Conservation (phyloP, 2,888 invertebrate genomes). For the Ophion slaviceki region DNA sequence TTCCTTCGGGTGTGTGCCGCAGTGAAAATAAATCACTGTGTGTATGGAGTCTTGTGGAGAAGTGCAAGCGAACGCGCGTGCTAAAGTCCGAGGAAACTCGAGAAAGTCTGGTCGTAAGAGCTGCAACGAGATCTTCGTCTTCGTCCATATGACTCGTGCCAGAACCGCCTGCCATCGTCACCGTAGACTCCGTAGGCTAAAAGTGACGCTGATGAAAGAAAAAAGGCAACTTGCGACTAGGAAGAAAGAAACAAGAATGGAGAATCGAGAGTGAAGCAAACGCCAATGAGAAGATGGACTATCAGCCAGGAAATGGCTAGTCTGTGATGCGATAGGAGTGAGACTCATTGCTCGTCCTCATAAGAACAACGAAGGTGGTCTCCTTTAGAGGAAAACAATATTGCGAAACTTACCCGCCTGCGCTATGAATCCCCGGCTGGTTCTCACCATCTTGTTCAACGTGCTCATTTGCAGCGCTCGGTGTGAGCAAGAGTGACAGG, state of each 20-base stretch:
- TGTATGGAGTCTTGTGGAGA: constrained; percentile 51
- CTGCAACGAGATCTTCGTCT: neutral
- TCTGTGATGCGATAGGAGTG: neutral
- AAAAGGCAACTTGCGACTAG: neutral
- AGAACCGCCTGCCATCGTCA: constrained; percentile 25
- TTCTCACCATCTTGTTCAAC: neutral
- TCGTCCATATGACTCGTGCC: constrained; percentile 70
- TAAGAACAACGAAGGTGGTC: constrained; percentile 38
- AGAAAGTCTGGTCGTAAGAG: constrained; percentile 68
- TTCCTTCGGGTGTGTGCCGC: constrained; percentile 72
- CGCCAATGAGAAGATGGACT: constrained; percentile 56
- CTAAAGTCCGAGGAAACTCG: constrained; percentile 72
- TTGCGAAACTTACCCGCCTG: constrained; percentile 67
- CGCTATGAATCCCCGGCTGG: neutral
- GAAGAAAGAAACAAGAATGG: constrained; percentile 2
- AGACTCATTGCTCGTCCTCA: constrained; percentile 19
- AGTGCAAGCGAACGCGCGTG: constrained; percentile 53
- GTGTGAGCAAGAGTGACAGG: constrained; percentile 17
- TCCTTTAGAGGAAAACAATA: constrained; percentile 63
- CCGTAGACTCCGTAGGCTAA: neutral
- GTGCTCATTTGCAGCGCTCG: constrained; percentile 53
- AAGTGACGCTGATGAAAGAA: neutral
- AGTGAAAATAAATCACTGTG: constrained; percentile 78
- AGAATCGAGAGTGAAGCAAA: constrained; percentile 1
- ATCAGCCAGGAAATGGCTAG: constrained; percentile 48